Conservation (phyloP, 2,113 vertebrate species). For the Australoheros scitulus region DNA sequence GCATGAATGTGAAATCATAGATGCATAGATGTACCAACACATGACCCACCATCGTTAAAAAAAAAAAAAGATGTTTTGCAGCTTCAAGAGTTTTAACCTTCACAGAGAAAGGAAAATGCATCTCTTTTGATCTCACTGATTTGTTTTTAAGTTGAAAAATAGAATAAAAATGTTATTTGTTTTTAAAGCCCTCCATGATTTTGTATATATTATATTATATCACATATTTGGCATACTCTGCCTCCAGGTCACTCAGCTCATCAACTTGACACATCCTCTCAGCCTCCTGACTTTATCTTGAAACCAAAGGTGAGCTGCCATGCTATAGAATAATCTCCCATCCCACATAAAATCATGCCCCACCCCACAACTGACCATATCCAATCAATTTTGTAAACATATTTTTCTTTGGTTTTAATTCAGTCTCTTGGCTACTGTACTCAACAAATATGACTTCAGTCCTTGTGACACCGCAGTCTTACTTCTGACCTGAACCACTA, state of each 20-base stretch:
- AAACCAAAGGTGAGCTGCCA: not conserved
- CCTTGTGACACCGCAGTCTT: not conserved
- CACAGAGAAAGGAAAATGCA: not conserved
- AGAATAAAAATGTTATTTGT: not conserved
- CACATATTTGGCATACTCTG: not conserved
- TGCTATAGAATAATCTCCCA: not conserved
- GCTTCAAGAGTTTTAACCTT: not conserved
- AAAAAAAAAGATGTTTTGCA: not conserved
- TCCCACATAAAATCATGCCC: too few relatives aligned
- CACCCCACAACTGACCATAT: not conserved
- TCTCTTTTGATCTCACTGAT: too few relatives aligned
- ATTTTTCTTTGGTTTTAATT: not conserved
- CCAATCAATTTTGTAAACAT: not conserved
- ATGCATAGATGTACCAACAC: not conserved
- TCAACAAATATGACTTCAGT: not conserved
- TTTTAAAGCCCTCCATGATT: not conserved
- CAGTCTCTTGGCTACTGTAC: not conserved
- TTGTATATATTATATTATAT: not conserved
- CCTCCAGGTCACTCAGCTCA: not conserved
- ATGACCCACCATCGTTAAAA: not conserved
- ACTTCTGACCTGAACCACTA: slow-evolving; percentile 56
- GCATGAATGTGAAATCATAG: not conserved
- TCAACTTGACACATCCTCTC: not conserved
- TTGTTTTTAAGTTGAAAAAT: not conserved
- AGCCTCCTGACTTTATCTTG: not conserved